Base-by-base conservation (phyloP, 2,113 vertebrate genomes). In the Nannospalax galili region DNA sequence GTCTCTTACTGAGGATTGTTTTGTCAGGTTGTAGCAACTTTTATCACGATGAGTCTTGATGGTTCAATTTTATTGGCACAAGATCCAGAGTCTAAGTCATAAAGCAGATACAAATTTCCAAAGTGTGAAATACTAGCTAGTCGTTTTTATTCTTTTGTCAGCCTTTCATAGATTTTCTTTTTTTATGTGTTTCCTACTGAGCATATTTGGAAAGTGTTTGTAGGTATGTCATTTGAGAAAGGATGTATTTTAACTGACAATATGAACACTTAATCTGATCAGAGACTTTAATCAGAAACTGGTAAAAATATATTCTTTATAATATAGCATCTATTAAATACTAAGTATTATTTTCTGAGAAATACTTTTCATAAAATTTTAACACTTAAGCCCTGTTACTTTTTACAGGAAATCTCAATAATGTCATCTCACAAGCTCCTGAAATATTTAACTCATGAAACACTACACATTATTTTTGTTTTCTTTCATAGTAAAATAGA, bases 201-300 rank as follows among this genome's bases (percentile, higher is more conserved):
- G 22, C 42, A 90, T 94, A 96, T 94, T 96, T 86, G 96, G 65
- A 94, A 95, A 45, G 73, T 95, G 92, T 97, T 95, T 97, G 95
- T 95, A 97, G 56, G 84, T 94, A 77, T 89, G 67, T 73, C 56
- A 82, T 88, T 86, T 81, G 62, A 9, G 77, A 95, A 97, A 96
- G 96, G 30, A 96, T 97, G 64, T 96, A 84, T 97, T 98, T 98
- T 98, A 97, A 98, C 96, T 97, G 97, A 82, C 91, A 92, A 85
- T 48, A 86, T 95, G 95, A 95, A 97, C 74, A 94, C 69, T 95
- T 97, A 82, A 97, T 93, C 81, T 96, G 90, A 74, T 94, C 40
- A 96, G 88, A 97, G 96, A 97, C 97, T 96, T 97, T 96, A 97
- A 98, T 97, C 91, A 78, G 84, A 93, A 92, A 94, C 30, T 75